phyloP scores from a whole-genome alignment of 2,888 invertebrate genomes.

The Drosophila neonasuta region DNA sequence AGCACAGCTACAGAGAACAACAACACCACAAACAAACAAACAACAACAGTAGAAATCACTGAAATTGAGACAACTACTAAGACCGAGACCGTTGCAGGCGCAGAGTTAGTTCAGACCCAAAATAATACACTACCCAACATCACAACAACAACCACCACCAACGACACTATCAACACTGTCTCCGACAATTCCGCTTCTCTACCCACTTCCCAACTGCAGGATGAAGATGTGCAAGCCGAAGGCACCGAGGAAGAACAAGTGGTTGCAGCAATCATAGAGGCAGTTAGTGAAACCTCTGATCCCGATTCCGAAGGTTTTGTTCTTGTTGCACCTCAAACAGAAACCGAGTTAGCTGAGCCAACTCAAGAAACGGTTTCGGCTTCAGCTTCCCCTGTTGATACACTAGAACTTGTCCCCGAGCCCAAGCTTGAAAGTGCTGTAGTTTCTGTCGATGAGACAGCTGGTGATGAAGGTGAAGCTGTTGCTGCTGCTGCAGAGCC shows the following conservation, averaged over 20 bases:
- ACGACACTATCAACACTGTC: slow-evolving; percentile 23
- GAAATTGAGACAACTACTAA: slow-evolving; percentile 37
- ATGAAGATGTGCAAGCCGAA: slow-evolving; percentile 25
- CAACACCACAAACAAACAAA: slow-evolving; percentile 47
- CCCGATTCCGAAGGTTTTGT: slow-evolving; percentile 57
- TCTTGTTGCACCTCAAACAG: slow-evolving; percentile 35
- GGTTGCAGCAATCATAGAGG: slow-evolving; percentile 68
- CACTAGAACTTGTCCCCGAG: slow-evolving; percentile 33
- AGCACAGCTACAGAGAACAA: slow-evolving; percentile 50
- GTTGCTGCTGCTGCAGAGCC: background rate
- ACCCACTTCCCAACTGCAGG: slow-evolving; percentile 45
- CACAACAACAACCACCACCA: slow-evolving; percentile 31
- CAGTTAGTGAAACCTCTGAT: slow-evolving; percentile 63
- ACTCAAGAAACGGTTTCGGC: slow-evolving; percentile 24
- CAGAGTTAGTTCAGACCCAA: slow-evolving; percentile 76
- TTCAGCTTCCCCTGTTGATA: slow-evolving; percentile 34
- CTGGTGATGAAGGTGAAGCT: too few species aligned
- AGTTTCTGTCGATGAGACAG: slow-evolving; percentile 15
- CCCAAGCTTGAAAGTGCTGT: slow-evolving; percentile 14
- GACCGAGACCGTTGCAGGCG: slow-evolving; percentile 67
- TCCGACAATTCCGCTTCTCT: slow-evolving; percentile 37
- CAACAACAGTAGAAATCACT: slow-evolving; percentile 43
- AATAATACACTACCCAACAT: slow-evolving; percentile 58
- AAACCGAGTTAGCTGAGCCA: slow-evolving; percentile 2
- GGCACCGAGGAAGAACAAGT: slow-evolving; percentile 61